Percentiles rank a stretch among this genome's conserved stretches.
Evolutionary conservation across 2,888 invertebrate species (phyloP).

Genomic region (Torymus aiolomorphi): DNA sequence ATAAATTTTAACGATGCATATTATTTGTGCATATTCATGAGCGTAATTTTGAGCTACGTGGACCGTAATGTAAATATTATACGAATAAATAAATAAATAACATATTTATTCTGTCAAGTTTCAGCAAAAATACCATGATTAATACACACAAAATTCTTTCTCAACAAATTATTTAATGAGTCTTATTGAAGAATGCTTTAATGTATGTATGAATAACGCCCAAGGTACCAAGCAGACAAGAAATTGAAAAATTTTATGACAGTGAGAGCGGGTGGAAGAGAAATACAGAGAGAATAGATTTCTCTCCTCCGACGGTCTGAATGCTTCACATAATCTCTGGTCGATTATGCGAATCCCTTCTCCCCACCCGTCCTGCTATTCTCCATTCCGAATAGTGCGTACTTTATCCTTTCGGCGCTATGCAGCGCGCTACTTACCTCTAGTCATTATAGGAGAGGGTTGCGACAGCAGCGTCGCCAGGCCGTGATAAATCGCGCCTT

Average conservation of each 20-base stretch:
- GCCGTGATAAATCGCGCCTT: conserved; percentile 97
- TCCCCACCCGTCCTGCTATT: neutral
- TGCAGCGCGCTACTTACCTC: conserved; percentile 78
- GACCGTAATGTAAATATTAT: too few species aligned
- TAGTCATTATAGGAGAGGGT: conserved; percentile 88
- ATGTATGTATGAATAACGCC: conserved; percentile 4
- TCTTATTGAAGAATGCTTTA: conserved; percentile 27
- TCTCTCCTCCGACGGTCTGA: neutral
- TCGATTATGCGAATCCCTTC: conserved; percentile 25
- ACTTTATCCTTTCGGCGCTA: conserved; percentile 3
- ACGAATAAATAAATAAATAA: neutral
- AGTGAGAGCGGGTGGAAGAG: neutral
- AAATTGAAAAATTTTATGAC: conserved; percentile 29
- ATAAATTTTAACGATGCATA: too few species aligned
- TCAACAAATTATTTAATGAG: conserved; percentile 19
- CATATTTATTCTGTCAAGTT: neutral
- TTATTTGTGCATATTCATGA: too few species aligned
- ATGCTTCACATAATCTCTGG: conserved; percentile 18
- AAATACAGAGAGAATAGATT: too few species aligned
- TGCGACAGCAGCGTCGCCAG: conserved; percentile 94
- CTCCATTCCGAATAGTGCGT: neutral
- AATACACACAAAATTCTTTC: neutral
- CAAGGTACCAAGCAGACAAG: conserved; percentile 40
- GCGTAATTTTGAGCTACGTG: too few species aligned
- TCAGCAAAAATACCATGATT: neutral